Evolutionary conservation across 1,140 invertebrate genomes (phyloP), one percentile per base, ranked within the genome.

Genomic region (Oryctes rhinoceros): DNA sequence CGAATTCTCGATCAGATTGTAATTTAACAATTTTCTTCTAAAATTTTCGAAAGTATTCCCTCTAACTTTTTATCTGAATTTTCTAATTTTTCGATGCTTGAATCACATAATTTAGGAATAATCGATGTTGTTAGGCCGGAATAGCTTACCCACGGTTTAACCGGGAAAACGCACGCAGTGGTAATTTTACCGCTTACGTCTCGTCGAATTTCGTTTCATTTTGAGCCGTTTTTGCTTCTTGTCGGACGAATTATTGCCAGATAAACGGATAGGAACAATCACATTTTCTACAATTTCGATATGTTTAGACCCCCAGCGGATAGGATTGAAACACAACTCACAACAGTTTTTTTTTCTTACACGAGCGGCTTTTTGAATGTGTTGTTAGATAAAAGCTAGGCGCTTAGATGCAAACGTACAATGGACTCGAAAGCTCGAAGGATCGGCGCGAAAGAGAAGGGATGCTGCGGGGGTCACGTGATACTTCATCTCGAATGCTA

Each of bases 391-490:
- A 78, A 78, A 59, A 78, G 78, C 82, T 80, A 65, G 74, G 77
- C 81, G 77, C 80, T 79, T 80, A 78, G 81, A 80, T 79, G 80
- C 78, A 48, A 75, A 53, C 81, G 71, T 80, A 83, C 83, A 82
- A 79, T 80, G 81, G 81, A 82, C 80, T 77, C 79, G 80, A 81
- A 80, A 83, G 80, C 81, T 80, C 76, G 80, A 62, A 76, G 82
- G 71, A 80, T 11, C 74, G 53, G 59, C 49, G 49, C 67, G 49
- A 47, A 62, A 76, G 80, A 82, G 84, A 81, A 83, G 84, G 86
- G 86, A 86, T 86, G 85, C 86, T 87, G 86, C 85, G 81, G 79
- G 83, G 83, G 76, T 85, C 86, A 87, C 84, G 86, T 87, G 86
- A 81, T 75, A 59, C 53, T 76, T 76, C 75, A 71, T 71, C 75